Conservation (phyloP, 1,140 invertebrate species). For the Cecropterus lyciades region DNA sequence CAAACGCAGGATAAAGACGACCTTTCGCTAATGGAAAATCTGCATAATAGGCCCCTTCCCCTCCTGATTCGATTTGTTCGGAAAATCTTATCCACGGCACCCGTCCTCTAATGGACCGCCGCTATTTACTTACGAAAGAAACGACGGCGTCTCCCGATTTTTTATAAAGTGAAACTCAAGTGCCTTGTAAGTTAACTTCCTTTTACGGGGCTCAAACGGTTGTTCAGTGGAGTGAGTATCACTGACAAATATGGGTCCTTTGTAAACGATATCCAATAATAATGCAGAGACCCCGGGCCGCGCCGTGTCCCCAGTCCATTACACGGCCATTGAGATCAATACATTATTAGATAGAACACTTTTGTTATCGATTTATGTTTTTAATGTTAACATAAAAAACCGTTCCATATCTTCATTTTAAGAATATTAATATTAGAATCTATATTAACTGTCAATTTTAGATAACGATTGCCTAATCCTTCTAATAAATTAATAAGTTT, state of each 20-base stretch:
- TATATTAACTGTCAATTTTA: too few relatives aligned
- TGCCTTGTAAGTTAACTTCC: conserved; percentile 50
- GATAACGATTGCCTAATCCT: too few relatives aligned
- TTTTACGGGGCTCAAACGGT: conserved; percentile 50
- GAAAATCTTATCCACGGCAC: conserved; percentile 56
- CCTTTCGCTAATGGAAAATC: conserved; percentile 78
- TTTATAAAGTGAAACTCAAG: conserved; percentile 50
- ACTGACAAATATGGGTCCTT: conserved; percentile 53
- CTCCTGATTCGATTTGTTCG: conserved; percentile 71
- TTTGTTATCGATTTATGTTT: neutral
- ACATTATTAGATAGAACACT: conserved; percentile 5
- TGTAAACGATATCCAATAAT: conserved; percentile 70
- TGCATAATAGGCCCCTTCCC: conserved; percentile 72
- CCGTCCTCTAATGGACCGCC: conserved; percentile 59
- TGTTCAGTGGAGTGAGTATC: conserved; percentile 43
- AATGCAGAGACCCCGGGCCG: conserved; percentile 39
- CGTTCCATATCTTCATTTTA: too few relatives aligned
- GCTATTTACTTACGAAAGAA: conserved; percentile 56
- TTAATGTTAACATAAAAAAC: too few relatives aligned
- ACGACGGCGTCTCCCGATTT: conserved; percentile 55
- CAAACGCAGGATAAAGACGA: conserved; percentile 40
- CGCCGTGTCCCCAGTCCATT: conserved; percentile 53
- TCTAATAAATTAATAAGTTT: too few relatives aligned
- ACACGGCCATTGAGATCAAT: conserved; percentile 49
- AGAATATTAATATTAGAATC: too few relatives aligned